These are phyloP conservation scores for Campoplex capitator DNA, from an alignment of 2,888 invertebrate genomes.

Conservation along the genomic window DNA sequence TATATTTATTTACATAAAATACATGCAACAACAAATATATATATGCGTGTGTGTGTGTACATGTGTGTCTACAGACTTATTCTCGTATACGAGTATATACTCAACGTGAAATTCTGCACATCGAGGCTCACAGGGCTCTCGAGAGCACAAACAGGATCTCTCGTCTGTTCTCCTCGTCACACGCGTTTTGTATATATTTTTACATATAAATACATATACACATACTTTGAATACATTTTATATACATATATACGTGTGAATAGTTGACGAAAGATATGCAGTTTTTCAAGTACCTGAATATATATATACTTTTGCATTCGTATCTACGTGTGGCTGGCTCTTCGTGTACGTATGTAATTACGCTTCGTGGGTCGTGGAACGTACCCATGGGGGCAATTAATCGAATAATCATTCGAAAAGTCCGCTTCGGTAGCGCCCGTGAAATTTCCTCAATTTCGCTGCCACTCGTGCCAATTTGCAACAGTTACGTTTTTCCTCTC, in stretches of 20 bases:
- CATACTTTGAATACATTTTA: not conserved
- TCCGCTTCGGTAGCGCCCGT: not conserved
- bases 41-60: no score
- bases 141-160: not conserved
- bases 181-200: conserved; percentile 11
- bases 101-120: not conserved
- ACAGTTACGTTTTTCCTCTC: not conserved
- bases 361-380: conserved; percentile 30
- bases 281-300: not conserved
- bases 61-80: not conserved
- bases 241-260: not conserved
- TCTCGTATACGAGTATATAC: not conserved
- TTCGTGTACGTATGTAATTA: not conserved
- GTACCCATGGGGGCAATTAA: conserved; percentile 60
- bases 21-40: not conserved
- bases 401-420: conserved; percentile 62
- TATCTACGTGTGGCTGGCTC: not conserved
- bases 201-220: conserved; percentile 5
- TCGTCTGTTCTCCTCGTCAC: not conserved
- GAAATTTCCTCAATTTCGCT: conserved; percentile 12
- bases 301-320: not conserved
- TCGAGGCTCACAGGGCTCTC: not conserved
- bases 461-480: not conserved
- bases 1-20: conserved; percentile 22
- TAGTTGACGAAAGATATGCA: conserved; percentile 7